Conservation (phyloP, 2,888 invertebrate genomes). For the Macrosoma leucophasiata region DNA sequence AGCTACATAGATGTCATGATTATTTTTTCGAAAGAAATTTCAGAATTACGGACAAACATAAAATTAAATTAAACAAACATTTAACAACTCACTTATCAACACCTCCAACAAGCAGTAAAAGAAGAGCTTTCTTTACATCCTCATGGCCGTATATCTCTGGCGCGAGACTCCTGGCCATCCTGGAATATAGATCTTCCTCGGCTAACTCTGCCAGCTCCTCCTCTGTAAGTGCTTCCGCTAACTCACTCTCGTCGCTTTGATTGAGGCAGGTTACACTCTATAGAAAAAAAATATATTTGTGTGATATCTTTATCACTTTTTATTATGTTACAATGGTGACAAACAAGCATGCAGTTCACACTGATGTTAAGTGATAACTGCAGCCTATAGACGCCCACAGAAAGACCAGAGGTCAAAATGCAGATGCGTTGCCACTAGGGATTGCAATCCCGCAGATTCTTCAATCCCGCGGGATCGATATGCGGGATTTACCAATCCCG, state of each 20-base stretch:
- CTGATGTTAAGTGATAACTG: too few relatives aligned
- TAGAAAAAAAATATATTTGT: constrained; percentile 13
- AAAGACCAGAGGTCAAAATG: too few relatives aligned
- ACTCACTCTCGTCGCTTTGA: constrained; percentile 88
- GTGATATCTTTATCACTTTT: neutral
- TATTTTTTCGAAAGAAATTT: too few relatives aligned
- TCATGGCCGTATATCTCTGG: constrained; percentile 99
- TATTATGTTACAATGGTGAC: neutral
- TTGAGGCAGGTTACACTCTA: constrained; percentile 87
- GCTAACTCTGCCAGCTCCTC: constrained; percentile 88
- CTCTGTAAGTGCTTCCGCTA: constrained; percentile 84
- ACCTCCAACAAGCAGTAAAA: constrained; percentile 93
- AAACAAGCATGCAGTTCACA: neutral
- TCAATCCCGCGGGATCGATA: too few relatives aligned
- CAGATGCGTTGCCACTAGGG: too few relatives aligned
- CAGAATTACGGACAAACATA: too few relatives aligned
- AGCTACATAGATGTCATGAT: too few relatives aligned
- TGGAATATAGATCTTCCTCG: constrained; percentile 93
- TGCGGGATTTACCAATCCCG: too few relatives aligned
- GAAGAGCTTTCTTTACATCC: constrained; percentile 97
- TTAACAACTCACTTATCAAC: constrained; percentile 84
- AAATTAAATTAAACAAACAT: too few relatives aligned
- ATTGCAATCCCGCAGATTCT: too few relatives aligned
- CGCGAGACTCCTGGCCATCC: constrained; percentile 93
- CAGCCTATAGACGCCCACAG: too few relatives aligned